phyloP scores from a whole-genome alignment of 2,113 vertebrate genomes.

The Pedetes capensis region DNA sequence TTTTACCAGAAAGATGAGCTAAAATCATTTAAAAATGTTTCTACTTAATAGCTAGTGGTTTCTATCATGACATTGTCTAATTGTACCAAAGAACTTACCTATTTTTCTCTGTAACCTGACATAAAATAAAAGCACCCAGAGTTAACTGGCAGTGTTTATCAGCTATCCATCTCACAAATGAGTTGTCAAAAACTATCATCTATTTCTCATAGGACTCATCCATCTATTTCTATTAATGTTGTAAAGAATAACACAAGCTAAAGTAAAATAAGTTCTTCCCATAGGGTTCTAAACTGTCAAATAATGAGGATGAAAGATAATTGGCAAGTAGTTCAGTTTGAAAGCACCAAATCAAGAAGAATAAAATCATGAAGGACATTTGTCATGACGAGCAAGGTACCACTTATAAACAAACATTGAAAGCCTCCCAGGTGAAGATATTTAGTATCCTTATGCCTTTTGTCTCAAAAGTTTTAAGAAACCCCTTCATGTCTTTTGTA shows the following conservation, averaged over 20 bases:
- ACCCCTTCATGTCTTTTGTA: neutral
- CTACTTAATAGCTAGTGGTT: neutral
- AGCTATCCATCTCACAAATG: slow-evolving; percentile 42
- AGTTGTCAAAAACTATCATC: slow-evolving; percentile 24
- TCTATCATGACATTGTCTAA: neutral
- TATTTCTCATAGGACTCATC: slow-evolving; percentile 27
- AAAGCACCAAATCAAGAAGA: neutral
- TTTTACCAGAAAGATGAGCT: neutral
- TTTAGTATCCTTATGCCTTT: neutral
- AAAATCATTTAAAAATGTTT: neutral
- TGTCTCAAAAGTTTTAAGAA: neutral
- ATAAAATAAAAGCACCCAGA: slow-evolving; percentile 24
- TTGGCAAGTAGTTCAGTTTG: neutral
- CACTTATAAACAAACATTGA: neutral
- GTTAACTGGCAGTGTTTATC: neutral
- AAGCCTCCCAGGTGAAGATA: neutral
- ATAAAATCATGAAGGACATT: slow-evolving; percentile 15
- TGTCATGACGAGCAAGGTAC: neutral
- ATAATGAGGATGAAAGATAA: slow-evolving; percentile 29
- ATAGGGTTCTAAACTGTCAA: slow-evolving; percentile 37
- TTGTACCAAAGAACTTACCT: neutral
- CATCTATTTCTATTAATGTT: slow-evolving; percentile 38
- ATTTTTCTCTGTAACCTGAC: neutral
- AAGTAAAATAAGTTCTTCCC: slow-evolving; percentile 51
- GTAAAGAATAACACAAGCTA: slow-evolving; percentile 34